Evolutionary conservation across 2,113 vertebrate species (phyloP).

Genomic region (Poeciliopsis prolifica): DNA sequence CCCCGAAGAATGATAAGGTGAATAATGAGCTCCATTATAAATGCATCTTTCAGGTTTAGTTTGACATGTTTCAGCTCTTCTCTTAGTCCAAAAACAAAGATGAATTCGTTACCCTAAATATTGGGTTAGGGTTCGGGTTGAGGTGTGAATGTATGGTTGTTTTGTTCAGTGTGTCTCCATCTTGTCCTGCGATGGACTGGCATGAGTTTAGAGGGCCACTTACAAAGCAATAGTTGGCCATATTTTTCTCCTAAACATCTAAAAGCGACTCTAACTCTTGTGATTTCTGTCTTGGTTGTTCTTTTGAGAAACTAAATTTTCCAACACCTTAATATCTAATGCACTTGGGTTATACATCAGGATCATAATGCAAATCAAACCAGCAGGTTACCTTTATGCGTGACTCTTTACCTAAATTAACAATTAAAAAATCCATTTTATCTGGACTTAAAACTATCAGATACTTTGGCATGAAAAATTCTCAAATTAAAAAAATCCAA

Average conservation of each 20-base stretch:
- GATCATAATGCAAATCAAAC: background rate
- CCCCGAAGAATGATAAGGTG: background rate
- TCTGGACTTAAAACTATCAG: background rate
- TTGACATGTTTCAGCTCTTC: background rate
- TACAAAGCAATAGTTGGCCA: no score
- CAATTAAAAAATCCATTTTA: background rate
- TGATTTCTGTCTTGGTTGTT: background rate
- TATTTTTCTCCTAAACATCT: no score
- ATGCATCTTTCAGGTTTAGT: background rate
- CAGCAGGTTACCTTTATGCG: background rate
- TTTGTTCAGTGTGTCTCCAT: no score
- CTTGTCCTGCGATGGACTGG: no score
- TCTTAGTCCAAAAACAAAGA: no score
- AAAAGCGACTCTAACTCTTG: no score
- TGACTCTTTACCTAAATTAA: background rate
- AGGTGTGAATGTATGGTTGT: no score
- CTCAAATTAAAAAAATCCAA: background rate
- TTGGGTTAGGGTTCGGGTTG: no score
- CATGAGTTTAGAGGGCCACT: no score
- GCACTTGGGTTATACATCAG: background rate
- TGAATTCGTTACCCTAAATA: no score
- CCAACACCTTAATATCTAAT: background rate
- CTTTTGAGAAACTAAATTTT: no score
- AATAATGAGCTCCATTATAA: background rate
- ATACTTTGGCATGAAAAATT: background rate